Evolutionary conservation across 2,888 invertebrate genomes (phyloP).

Genomic region (Ctena decussata): DNA sequence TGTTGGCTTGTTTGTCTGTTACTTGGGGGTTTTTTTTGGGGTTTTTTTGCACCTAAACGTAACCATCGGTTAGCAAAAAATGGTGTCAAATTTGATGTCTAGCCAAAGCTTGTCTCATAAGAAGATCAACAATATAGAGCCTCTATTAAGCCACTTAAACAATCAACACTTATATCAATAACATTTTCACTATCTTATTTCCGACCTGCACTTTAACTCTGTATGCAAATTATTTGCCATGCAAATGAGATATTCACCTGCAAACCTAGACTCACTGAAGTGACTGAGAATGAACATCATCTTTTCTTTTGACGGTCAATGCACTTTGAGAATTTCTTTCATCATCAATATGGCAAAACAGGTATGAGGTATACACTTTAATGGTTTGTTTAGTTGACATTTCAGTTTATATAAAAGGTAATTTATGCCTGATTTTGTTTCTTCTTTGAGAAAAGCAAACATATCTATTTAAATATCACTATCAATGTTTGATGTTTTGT

Average conservation of each 20-base stretch:
- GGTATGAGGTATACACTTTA: not conserved
- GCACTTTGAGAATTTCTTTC: not conserved
- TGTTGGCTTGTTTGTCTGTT: too few species aligned
- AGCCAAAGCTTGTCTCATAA: too few species aligned
- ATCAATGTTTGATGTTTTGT: not conserved
- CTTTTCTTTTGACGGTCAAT: not conserved
- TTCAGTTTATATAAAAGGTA: not conserved
- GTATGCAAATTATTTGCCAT: conserved; percentile 6
- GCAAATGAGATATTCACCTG: too few species aligned
- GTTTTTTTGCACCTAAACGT: too few species aligned
- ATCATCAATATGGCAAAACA: not conserved
- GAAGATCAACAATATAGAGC: too few species aligned
- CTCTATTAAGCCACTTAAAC: not conserved
- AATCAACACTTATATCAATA: not conserved
- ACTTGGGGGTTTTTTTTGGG: too few species aligned
- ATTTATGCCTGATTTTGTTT: not conserved
- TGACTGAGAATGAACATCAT: not conserved
- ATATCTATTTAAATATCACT: not conserved
- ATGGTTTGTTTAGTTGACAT: not conserved
- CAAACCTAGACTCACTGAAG: too few species aligned
- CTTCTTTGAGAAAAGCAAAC: not conserved
- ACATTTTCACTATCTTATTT: not conserved
- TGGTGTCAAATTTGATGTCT: too few species aligned
- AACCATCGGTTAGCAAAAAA: too few species aligned
- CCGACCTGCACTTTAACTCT: not conserved